Percentiles rank a stretch among this genome's conserved stretches.
phyloP scores from a whole-genome alignment of 1,140 invertebrate genomes.

The Microplitis mediator region DNA sequence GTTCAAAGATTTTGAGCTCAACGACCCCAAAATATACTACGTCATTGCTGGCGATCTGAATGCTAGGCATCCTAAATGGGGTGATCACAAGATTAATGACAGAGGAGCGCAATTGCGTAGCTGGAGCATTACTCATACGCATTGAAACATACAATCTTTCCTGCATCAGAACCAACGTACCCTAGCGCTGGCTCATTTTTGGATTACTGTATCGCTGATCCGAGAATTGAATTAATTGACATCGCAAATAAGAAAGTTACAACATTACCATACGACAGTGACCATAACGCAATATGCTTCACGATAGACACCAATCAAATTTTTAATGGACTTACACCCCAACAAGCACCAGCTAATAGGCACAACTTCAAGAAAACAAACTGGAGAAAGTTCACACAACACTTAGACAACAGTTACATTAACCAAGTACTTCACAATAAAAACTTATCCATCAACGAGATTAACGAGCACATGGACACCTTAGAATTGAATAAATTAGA shows the following conservation, averaged over 20 bases:
- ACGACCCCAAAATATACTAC: slow-evolving; percentile 17
- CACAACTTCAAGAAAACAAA: too few species aligned
- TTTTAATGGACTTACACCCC: too few species aligned
- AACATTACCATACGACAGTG: not conserved
- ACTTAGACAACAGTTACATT: too few species aligned
- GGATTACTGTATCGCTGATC: slow-evolving; percentile 7
- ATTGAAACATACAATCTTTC: not conserved
- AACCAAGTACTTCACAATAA: too few species aligned
- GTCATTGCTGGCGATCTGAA: slow-evolving; percentile 26
- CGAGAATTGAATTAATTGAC: not conserved
- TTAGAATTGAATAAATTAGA: too few species aligned
- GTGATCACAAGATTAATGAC: not conserved
- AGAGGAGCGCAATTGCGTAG: not conserved
- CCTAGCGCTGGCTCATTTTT: not conserved
- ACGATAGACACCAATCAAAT: not conserved
- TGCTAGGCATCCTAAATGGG: slow-evolving; percentile 7
- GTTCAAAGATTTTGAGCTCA: not conserved
- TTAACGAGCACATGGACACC: too few species aligned
- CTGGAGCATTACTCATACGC: slow-evolving; percentile 9
- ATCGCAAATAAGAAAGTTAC: not conserved
- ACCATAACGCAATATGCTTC: not conserved
- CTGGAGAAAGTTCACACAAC: too few species aligned
- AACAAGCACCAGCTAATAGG: too few species aligned
- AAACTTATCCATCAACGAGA: too few species aligned
- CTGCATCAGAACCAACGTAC: not conserved